phyloP scores from a whole-genome alignment of 2,113 vertebrate species.

The Lipophrys pholis region DNA sequence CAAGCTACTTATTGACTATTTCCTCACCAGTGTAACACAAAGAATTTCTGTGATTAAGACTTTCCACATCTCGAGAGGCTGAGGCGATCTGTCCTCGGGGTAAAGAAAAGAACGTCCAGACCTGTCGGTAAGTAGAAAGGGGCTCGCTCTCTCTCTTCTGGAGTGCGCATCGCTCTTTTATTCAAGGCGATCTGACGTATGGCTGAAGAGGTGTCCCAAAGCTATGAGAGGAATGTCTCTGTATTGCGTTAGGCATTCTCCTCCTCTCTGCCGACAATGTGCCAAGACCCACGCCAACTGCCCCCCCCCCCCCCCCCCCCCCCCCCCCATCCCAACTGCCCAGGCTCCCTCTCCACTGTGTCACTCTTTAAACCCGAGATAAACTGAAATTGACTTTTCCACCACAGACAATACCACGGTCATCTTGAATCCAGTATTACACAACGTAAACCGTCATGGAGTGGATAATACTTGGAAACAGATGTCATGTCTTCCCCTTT shows the following conservation, averaged over 20 bases:
- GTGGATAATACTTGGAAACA: no score
- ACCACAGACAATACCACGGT: no score
- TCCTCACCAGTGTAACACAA: conserved; percentile 68
- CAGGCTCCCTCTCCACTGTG: conserved; percentile 6
- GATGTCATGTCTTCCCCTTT: background rate
- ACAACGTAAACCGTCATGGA: no score
- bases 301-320: conserved; percentile 6
- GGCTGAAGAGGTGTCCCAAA: conserved; percentile 87
- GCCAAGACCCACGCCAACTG: conserved; percentile 85
- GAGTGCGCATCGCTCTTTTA: conserved; percentile 65
- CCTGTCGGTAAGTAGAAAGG: conserved; percentile 13
- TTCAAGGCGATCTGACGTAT: conserved; percentile 83
- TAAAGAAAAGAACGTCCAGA: background rate
- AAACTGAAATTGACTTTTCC: no score
- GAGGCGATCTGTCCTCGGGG: conserved; percentile 17
- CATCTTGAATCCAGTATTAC: no score
- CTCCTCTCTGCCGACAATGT: conserved; percentile 26
- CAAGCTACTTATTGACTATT: background rate
- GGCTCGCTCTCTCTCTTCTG: conserved; percentile 42
- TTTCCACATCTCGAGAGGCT: conserved; percentile 68
- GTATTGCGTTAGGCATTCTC: conserved; percentile 35
- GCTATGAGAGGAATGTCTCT: conserved; percentile 90
- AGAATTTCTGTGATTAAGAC: conserved; percentile 45
- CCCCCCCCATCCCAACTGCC: background rate
- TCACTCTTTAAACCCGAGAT: conserved; percentile 16